Evolutionary conservation across 2,888 invertebrate genomes (phyloP).

Genomic region (Dicyrtoma fusca): DNA sequence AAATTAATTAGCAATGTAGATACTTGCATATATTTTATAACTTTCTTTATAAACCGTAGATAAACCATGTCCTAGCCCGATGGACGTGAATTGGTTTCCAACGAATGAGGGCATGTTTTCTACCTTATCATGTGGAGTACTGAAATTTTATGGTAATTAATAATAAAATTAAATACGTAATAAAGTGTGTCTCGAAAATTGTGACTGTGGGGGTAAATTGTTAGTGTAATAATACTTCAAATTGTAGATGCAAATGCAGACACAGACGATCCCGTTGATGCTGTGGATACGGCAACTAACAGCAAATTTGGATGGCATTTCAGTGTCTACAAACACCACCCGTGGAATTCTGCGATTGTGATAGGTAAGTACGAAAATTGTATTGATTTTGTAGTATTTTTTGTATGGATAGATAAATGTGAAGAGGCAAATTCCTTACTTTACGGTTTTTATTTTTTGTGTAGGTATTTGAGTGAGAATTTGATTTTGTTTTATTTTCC

Average conservation of each 20-base stretch:
- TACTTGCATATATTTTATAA: background rate
- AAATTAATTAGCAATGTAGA: too few relatives aligned
- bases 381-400: too few relatives aligned
- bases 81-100: slow-evolving; percentile 37
- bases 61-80: slow-evolving; percentile 31
- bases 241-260: slow-evolving; percentile 31
- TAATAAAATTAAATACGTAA: background rate
- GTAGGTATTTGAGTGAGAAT: too few relatives aligned
- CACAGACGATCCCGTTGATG: slow-evolving; percentile 29
- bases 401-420: too few relatives aligned
- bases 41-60: slow-evolving; percentile 17
- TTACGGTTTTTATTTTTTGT: too few relatives aligned
- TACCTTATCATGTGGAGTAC: slow-evolving; percentile 17
- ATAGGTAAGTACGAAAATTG: too few relatives aligned
- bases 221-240: background rate
- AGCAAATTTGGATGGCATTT: slow-evolving; percentile 27
- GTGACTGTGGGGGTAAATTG: background rate
- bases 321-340: slow-evolving; percentile 31
- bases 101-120: slow-evolving; percentile 31
- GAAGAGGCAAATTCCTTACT: too few relatives aligned
- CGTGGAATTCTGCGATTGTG: slow-evolving; percentile 27
- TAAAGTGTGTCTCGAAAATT: background rate
- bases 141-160: slow-evolving; percentile 24
- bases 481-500: too few relatives aligned
- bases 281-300: slow-evolving; percentile 23